phyloP scores from a whole-genome alignment of 2,888 invertebrate species.

The Bombylius discolor region DNA sequence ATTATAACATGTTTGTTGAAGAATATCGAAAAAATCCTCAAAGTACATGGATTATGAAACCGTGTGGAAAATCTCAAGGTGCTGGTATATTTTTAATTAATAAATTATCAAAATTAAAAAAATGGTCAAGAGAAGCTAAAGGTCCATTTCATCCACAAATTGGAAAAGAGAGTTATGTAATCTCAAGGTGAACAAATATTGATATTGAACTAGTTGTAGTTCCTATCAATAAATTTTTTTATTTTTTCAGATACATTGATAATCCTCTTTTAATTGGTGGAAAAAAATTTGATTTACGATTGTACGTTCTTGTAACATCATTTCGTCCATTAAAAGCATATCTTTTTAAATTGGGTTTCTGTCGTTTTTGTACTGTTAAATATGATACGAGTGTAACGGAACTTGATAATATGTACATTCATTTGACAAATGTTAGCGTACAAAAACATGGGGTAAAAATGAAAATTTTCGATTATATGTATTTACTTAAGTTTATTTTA shows the following conservation, averaged over 20 bases:
- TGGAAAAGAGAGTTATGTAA: slow-evolving; percentile 84
- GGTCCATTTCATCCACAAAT: slow-evolving; percentile 73
- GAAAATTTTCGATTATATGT: neutral
- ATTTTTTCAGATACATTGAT: slow-evolving; percentile 61
- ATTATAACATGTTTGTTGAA: slow-evolving; percentile 95
- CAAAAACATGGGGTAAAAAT: slow-evolving; percentile 79
- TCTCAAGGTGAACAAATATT: slow-evolving; percentile 51
- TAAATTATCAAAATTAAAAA: slow-evolving; percentile 83
- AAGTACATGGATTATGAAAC: slow-evolving; percentile 97
- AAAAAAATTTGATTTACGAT: slow-evolving; percentile 86
- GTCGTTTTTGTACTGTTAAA: slow-evolving; percentile 91
- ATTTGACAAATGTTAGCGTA: slow-evolving; percentile 94
- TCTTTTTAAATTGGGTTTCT: slow-evolving; percentile 84
- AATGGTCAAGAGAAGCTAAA: slow-evolving; percentile 78
- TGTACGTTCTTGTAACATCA: slow-evolving; percentile 86
- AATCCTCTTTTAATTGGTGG: slow-evolving; percentile 91
- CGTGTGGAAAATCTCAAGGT: slow-evolving; percentile 87
- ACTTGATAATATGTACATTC: slow-evolving; percentile 85
- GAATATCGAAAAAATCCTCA: slow-evolving; percentile 89
- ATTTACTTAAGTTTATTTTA: neutral
- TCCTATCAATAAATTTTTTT: no score
- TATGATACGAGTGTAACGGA: slow-evolving; percentile 82
- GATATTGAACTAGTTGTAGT: no score
- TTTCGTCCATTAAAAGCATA: slow-evolving; percentile 89
- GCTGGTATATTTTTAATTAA: slow-evolving; percentile 94